Base-by-base conservation (phyloP, 1,140 invertebrate genomes). In the Drosophila neocordata region DNA sequence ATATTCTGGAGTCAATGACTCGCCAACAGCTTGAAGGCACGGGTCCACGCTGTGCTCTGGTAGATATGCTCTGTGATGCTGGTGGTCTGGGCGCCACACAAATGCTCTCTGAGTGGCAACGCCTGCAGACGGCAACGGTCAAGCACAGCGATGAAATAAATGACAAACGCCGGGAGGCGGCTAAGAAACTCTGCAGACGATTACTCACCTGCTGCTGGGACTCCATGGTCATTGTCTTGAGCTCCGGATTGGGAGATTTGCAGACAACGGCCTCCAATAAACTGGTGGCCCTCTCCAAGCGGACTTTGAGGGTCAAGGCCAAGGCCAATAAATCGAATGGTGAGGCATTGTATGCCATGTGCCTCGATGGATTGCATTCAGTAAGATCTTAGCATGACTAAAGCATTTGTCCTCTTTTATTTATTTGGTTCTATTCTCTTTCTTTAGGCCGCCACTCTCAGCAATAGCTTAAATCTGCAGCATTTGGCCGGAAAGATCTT, bases 121-220 rank as follows among this genome's bases (percentile, higher is more conserved):
- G 96, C 64, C 79, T 97, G 24, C 96, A 97, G 91, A 94, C 94
- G 91, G 94, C 92, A 3, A 94, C 92, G 92, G 91, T 93, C 2
- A 95, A 96, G 70, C 94, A 93, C n/a, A 95, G 94, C 73, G 92
- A 92, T 4, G 92, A 93, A 66, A 93, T 95, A 2, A 94, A 95
- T 35, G 81, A 85, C 8, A 87, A 81, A 18, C 69, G 90, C 83
- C 92, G 94, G 1, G 94, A 96, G 79, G 95, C 95, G 1, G 95
- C 95, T 69, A 93, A 93, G 4, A 95, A 94, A 82, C 81, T 95
- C 13, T 94, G 94, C 0, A 92, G 94, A 31, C 91, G 94, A 0
- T 57, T 98, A n/a, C 90, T 98, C 24, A 97, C 96, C 3, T 96
- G 96, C 76, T 98, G 97, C 85, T 98, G 97, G 97, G 95, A 96